Evolutionary conservation across 2,113 vertebrate genomes (phyloP).

Genomic region (Oryctolagus cuniculus): DNA sequence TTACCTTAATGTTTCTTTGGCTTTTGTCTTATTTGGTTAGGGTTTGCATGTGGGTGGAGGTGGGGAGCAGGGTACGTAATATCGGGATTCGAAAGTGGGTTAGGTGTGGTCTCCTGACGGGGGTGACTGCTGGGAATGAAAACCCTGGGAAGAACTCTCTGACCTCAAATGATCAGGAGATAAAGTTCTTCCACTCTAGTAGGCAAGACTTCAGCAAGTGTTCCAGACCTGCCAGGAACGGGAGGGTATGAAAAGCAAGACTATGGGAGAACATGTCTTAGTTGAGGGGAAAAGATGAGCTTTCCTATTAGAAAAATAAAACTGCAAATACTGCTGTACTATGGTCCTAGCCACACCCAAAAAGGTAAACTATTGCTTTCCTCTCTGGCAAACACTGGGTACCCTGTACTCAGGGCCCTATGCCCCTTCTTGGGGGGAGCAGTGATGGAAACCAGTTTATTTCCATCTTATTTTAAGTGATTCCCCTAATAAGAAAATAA

Average conservation of each 20-base stretch:
- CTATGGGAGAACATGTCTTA: background rate
- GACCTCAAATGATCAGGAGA: background rate
- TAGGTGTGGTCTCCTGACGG: background rate
- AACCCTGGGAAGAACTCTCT: background rate
- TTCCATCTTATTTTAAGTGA: background rate
- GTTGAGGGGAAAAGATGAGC: background rate
- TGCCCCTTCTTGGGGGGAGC: background rate
- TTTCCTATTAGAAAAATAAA: constrained; percentile 6
- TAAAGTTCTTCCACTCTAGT: background rate
- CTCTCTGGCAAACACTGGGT: background rate
- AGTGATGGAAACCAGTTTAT: background rate
- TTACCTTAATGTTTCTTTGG: background rate
- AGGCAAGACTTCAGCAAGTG: background rate
- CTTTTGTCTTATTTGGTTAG: background rate
- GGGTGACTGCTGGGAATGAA: background rate
- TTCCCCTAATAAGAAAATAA: background rate
- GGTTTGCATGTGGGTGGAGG: background rate
- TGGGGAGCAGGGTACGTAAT: background rate
- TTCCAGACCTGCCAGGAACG: background rate
- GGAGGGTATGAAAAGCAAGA: background rate
- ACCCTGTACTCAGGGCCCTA: background rate
- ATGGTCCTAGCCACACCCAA: background rate
- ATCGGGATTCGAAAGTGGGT: background rate
- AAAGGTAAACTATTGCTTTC: background rate
- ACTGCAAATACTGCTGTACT: background rate